Evolutionary conservation across 2,113 vertebrate genomes (phyloP).

Genomic region (Tragulus kanchil): DNA sequence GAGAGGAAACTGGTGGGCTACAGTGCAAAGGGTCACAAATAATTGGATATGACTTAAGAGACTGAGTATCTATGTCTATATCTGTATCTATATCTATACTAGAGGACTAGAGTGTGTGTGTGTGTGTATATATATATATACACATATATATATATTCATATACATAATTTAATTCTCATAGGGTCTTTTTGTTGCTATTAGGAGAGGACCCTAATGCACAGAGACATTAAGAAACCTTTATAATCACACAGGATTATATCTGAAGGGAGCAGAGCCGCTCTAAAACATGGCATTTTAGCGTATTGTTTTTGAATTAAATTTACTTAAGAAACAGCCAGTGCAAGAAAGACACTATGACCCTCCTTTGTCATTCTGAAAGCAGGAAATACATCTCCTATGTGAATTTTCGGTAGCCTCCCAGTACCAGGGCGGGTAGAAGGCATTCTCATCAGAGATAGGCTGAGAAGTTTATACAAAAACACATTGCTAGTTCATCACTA

Average conservation of each 20-base stretch:
- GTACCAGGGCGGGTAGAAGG: background rate
- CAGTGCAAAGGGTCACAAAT: background rate
- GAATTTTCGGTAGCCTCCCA: background rate
- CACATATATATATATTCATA: background rate
- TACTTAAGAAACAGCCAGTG: background rate
- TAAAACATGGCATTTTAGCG: background rate
- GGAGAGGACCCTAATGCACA: background rate
- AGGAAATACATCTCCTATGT: background rate
- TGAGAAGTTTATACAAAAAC: background rate
- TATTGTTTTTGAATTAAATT: background rate
- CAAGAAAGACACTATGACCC: background rate
- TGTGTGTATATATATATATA: background rate
- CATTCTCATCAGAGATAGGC: background rate
- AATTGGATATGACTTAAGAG: background rate
- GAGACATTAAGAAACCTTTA: slow-evolving; percentile 21
- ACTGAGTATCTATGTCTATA: background rate
- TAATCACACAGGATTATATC: background rate
- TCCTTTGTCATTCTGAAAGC: background rate
- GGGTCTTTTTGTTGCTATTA: background rate
- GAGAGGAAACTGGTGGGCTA: background rate
- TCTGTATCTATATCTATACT: too few relatives aligned
- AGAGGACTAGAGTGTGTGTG: too few relatives aligned
- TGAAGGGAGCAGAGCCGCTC: background rate
- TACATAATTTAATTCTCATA: background rate
- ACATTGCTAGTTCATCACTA: background rate